Evolutionary conservation across 2,888 invertebrate genomes (phyloP).

Genomic region (Amblyjoppa fuscipennis): DNA sequence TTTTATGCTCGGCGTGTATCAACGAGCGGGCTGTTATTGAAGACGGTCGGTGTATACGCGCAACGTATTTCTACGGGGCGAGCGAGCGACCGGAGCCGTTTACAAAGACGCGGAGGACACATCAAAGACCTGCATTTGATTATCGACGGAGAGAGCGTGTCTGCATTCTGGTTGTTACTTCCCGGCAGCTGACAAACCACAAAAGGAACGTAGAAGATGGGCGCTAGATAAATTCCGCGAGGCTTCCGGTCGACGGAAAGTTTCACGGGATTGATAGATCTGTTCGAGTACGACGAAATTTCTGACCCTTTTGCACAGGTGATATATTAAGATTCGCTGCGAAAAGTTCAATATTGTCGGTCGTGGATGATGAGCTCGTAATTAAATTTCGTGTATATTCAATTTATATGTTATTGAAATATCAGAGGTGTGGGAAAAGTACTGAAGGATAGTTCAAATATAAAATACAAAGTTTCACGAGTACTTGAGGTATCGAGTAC

Average conservation of each 20-base stretch:
- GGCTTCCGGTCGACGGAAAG: background rate
- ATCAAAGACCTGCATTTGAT: constrained; percentile 31
- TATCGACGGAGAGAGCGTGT: background rate
- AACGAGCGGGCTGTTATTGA: background rate
- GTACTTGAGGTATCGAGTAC: too few species aligned
- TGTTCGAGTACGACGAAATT: background rate
- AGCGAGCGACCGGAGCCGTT: background rate
- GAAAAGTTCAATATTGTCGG: too few species aligned
- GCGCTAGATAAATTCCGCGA: background rate
- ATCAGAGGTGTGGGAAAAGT: too few species aligned
- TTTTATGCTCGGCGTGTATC: background rate
- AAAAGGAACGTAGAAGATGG: background rate
- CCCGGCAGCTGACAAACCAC: background rate
- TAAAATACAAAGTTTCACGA: too few species aligned
- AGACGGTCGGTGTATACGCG: background rate
- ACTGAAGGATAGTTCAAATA: too few species aligned
- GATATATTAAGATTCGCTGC: too few species aligned
- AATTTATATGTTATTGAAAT: too few species aligned
- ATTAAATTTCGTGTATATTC: too few species aligned
- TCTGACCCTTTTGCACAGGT: too few species aligned
- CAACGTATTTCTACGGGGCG: background rate
- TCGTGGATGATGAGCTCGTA: too few species aligned
- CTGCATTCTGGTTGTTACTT: background rate
- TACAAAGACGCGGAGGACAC: constrained; percentile 15
- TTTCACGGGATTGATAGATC: background rate